Evolutionary conservation across 1,140 invertebrate species (phyloP), one percentile per base, ranked within the genome.

Genomic region (Leucophenga varia): DNA sequence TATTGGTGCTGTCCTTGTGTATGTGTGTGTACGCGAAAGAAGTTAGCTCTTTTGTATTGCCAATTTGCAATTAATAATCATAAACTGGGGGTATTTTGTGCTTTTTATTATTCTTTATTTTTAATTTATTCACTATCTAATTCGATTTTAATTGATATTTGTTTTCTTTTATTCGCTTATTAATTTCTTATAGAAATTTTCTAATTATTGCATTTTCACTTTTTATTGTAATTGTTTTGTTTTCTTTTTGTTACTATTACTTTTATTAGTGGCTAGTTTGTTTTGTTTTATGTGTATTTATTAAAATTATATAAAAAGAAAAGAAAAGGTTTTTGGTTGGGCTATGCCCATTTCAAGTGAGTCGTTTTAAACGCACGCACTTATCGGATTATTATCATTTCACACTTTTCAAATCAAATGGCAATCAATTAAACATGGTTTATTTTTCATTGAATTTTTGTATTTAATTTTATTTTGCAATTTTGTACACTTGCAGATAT

Each of bases 121-220:
- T 16, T 37, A 34, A 6, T 48, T 49, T 17, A 36, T 31, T 51
- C 56, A 39, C 48, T 57, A 47, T 43, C 39, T 53, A 59, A 21
- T 46, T 43, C 40, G 45, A 52, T 36, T 50, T 34, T 28, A 47
- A 51, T 45, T 36, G 5, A 31, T 25, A 34, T 42, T 57, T 50
- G 31, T 34, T 31, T 43, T 50, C 47, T 25, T 19, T 21, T 37
- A n/a, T n/a, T 44, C 55, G 49, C 63, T 67, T 67, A 67, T 38
- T n/a, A 56, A 65, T 63, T 65, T 67, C 61, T 65, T 49, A 31
- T 10, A 65, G 61, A 67, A 67, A 68, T 55, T 46, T 31, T 57
- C 54, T 59, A 59, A 57, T 68, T 68, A 67, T 64, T 69, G 64
- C 59, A 60, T 55, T 36, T 61, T 38, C 55, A 67, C 48, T 38